Evolutionary conservation across 2,888 invertebrate species (phyloP), one percentile per base, ranked within the genome.

Genomic region (Ochropleura leucogaster): DNA sequence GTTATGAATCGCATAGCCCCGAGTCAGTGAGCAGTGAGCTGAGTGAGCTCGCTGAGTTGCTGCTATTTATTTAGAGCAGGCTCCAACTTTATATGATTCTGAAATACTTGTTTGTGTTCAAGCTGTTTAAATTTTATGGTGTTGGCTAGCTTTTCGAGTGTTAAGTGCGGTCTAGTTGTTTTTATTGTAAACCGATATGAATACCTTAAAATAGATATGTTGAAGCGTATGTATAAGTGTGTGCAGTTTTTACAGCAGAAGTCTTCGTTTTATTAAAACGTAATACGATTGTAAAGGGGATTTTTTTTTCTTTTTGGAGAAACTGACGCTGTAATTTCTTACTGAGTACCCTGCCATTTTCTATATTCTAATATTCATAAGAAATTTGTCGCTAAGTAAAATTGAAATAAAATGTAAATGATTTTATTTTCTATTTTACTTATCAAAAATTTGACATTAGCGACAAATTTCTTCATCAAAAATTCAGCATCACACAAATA

Each of bases 61-160:
- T 73, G 57, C 47, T 80, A 51, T 70, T 67, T 80, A 79, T 64
- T 64, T 51, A 53, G 42, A 47, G 20, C 60, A 51, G 20, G 46
- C 71, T 77, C 1, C 60, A 57, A 59, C 74, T 67, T 82, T 64
- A 49, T 83, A 65, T 59, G 46, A 44, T 64, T 62, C 60, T 66
- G 57, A 74, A 65, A 79, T 57, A 47, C 55, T 65, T 51, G 51
- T 57, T 60, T 65, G 47, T 47, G 42, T 72, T 68, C 59, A 59
- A 57, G 46, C 30, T 55, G 16, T 20, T 51, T 42, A 3, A 40
- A 14, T 51, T 30, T 20, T 40, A 53, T 16, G 12, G 57, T 0
- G 12, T 30, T 1, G 20, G n/a, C 5, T 53, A 9, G 10, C 30
- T 30, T 30, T 30, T 30, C 30, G 30, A 30, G 30, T 40, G 40